Conservation (phyloP, 2,888 invertebrate species). For the Herminia tarsipennalis region DNA sequence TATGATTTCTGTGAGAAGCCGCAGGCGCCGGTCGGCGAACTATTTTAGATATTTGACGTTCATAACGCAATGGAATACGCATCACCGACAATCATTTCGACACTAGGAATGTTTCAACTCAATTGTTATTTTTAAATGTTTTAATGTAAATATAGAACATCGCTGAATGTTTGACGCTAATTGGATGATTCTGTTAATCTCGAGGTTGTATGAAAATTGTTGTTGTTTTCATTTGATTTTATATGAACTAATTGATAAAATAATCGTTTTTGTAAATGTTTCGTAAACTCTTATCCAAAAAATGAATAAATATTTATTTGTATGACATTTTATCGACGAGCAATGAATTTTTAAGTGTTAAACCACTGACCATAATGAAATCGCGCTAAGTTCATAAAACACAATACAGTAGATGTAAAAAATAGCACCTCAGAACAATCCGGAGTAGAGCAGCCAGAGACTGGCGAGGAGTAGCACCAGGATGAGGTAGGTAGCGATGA, state of each 20-base stretch:
- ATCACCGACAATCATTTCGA: conserved; percentile 28
- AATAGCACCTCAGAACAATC: conserved; percentile 81
- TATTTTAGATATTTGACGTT: conserved; percentile 53
- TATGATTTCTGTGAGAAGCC: conserved; percentile 56
- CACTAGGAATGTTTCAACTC: conserved; percentile 42
- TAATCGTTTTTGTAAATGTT: too few species aligned
- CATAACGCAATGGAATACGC: conserved; percentile 22
- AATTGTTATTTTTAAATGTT: conserved; percentile 31
- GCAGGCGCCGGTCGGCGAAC: conserved; percentile 49
- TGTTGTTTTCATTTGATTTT: neutral
- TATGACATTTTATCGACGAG: too few species aligned
- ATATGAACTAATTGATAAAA: too few species aligned
- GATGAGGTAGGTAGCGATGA: conserved; percentile 89
- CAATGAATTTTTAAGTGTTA: too few species aligned
- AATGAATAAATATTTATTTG: too few species aligned
- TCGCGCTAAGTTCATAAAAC: too few species aligned
- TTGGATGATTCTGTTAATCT: conserved; percentile 4
- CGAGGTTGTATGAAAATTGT: neutral
- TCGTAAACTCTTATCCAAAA: too few species aligned
- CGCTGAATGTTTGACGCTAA: conserved; percentile 18
- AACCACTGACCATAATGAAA: too few species aligned
- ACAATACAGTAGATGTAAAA: conserved; percentile 14
- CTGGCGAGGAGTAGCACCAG: conserved; percentile 87
- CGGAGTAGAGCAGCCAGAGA: conserved; percentile 89
- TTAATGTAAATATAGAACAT: conserved; percentile 7